These are phyloP conservation scores for Dynastes maya DNA, from an alignment of 2,888 invertebrate genomes.

Conservation along the genomic window DNA sequence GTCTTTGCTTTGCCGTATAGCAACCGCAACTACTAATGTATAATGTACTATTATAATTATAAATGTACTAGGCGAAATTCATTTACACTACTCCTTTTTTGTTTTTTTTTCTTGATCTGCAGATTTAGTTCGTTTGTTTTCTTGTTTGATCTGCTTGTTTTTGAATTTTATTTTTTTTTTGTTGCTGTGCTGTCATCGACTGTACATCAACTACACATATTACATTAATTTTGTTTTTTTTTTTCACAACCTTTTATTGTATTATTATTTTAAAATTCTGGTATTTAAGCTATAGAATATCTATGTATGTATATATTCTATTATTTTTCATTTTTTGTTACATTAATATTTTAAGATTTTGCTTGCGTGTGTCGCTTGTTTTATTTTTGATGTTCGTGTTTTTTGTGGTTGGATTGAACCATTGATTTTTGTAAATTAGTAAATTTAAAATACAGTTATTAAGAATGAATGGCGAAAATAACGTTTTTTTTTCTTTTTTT, in stretches of 20 bases:
- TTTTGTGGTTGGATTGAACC: not conserved
- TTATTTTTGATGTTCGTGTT: not conserved
- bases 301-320: conserved; percentile 33
- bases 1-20: conserved; percentile 54
- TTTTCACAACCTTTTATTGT: conserved; percentile 65
- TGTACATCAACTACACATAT: conserved; percentile 33
- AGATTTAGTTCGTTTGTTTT: conserved; percentile 12
- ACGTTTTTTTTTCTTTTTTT: too few species aligned
- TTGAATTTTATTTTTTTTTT: too few species aligned
- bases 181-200: not conserved
- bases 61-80: conserved; percentile 49
- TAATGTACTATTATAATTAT: conserved; percentile 34
- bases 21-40: conserved; percentile 50
- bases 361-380: too few species aligned
- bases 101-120: conserved; percentile 21
- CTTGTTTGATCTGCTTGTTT: conserved; percentile 11
- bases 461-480: not conserved
- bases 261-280: conserved; percentile 62
- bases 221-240: conserved; percentile 56
- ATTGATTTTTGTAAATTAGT: too few species aligned
- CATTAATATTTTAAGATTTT: too few species aligned
- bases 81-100: conserved; percentile 48
- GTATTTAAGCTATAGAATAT: conserved; percentile 31
- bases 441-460: not conserved
- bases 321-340: conserved; percentile 48